A percentile compares a stretch with the other conserved stretches of the same genome.
phyloP scores from a whole-genome alignment of 2,113 vertebrate species.

The Eclectus roratus region DNA sequence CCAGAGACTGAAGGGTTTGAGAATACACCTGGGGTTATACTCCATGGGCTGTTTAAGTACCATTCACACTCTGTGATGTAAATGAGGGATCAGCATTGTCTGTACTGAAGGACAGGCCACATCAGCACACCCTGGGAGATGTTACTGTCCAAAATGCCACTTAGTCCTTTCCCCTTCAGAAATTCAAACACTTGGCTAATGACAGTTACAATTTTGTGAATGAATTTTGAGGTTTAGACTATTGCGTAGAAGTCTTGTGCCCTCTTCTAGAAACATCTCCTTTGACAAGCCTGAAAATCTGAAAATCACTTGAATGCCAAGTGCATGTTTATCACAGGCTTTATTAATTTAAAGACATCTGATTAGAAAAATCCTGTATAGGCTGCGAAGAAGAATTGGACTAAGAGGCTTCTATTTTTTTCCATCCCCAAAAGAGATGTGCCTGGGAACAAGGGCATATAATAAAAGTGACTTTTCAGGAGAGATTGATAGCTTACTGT shows the following conservation, averaged over 20 bases:
- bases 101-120: not conserved
- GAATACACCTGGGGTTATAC: rapidly evolving
- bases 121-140: not conserved
- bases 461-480: not conserved
- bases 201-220: not conserved
- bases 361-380: not conserved
- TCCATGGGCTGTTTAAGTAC: not conserved
- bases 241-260: too few species aligned
- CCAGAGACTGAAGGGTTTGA: not conserved
- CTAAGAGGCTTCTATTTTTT: not conserved
- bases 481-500: not conserved
- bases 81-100: not conserved
- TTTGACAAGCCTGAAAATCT: not conserved
- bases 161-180: not conserved
- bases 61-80: not conserved
- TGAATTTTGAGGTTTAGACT: not conserved
- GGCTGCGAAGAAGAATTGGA: not conserved
- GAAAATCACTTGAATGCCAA: not conserved
- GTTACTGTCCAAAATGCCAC: not conserved
- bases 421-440: not conserved
- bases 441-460: not conserved
- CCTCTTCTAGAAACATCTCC: not conserved
- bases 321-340: not conserved
- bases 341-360: conserved; percentile 10
- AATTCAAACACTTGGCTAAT: not conserved